Percentiles rank a stretch among this genome's conserved stretches.
phyloP scores from a whole-genome alignment of 2,797 vertebrate species.

The Pangasius mekongensis region DNA sequence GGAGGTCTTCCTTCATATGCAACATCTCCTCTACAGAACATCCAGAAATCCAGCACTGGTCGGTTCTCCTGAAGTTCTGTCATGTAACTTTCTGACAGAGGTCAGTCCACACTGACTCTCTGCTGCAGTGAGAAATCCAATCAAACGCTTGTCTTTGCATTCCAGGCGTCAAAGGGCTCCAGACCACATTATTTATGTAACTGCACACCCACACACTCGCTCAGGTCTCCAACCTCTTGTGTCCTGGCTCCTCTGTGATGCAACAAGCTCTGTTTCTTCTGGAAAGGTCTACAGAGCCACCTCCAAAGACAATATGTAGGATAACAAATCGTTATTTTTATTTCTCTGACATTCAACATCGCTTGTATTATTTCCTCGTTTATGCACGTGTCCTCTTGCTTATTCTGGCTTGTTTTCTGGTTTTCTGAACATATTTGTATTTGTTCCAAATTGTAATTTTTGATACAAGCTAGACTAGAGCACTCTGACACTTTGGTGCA shows the following conservation, averaged over 20 bases:
- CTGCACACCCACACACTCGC: background rate
- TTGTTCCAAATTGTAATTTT: background rate
- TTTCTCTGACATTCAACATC: background rate
- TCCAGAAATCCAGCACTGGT: background rate
- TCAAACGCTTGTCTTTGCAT: background rate
- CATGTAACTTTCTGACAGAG: background rate
- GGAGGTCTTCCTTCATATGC: background rate
- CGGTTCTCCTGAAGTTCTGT: background rate
- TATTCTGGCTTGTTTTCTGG: background rate
- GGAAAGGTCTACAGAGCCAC: background rate
- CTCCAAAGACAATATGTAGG: background rate
- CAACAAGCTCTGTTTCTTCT: background rate
- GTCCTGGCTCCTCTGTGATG: background rate
- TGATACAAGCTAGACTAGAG: background rate
- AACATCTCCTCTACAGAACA: background rate
- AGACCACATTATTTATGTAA: conserved; percentile 17
- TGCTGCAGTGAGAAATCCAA: background rate
- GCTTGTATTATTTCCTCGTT: background rate
- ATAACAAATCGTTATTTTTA: background rate
- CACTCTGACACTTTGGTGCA: background rate
- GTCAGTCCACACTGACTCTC: background rate
- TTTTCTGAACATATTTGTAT: background rate
- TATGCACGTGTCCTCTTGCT: background rate
- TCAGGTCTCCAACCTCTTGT: background rate
- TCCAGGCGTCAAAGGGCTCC: conserved; percentile 1